Evolutionary conservation across 2,113 vertebrate species (phyloP), one percentile per base, ranked within the genome.

Genomic region (Phalacrocorax pelagicus): DNA sequence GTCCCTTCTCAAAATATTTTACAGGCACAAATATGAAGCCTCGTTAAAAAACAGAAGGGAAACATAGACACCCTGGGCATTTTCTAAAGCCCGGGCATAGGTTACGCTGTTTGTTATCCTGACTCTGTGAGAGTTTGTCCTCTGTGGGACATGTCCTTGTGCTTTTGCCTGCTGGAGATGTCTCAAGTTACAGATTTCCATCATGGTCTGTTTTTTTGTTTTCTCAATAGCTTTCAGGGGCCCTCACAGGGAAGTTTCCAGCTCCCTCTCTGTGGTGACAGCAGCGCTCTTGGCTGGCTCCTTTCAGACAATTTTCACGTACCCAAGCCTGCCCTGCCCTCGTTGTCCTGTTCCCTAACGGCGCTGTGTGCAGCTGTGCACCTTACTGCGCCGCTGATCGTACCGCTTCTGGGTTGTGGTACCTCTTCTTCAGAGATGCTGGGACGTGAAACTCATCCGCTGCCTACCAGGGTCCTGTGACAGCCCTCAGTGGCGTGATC

Each of bases 161-260:
- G 61, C 34, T 87, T 88, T 77, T 57, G 52, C 91, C 54, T 54
- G 2, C 83, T 72, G 83, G 82, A 88, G 30, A 36, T 52, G 42
- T 88, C 88, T 97, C 89, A 84, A 84, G 51, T 94, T 96, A 59
- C 80, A 81, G 77, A 59, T 84, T 92, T 89, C 73, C 81, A 57
- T 67, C 65, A 20, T 16, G 57, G 26, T 57, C 79, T 74, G 63
- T 21, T 69, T 47, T 88, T 82, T 54, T 78, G 30, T 78, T 91
- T 91, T 80, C 83, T 89, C 70, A 79, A 8, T 34, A 85, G 65
- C 69, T 79, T 94, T 54, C 49, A 73, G 94, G 69, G 92, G 80
- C 81, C 65, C 77, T 95, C 2, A 3, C 0, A 2, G 92, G 81
- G 81, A 75, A 65, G 27, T 89, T 94, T 85, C 83, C 49, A 62